Evolutionary conservation across 2,888 invertebrate genomes (phyloP).

Genomic region (Ptilodon capucinus): DNA sequence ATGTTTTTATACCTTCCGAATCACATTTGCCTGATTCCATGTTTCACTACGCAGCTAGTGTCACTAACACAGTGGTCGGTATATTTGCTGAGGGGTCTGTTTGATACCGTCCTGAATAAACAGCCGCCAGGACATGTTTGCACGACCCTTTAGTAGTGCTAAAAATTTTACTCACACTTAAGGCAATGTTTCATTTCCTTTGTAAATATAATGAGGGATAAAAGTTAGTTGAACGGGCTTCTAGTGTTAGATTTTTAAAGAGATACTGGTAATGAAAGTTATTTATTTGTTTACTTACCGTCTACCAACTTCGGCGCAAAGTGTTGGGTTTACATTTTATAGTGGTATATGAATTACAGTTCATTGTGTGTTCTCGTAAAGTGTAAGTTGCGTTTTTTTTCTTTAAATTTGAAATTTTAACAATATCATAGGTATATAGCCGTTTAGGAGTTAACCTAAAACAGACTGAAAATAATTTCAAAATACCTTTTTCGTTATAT

Average conservation of each 20-base stretch:
- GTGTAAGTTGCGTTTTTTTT: too few species aligned
- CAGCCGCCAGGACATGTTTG: slow-evolving; percentile 43
- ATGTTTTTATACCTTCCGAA: too few species aligned
- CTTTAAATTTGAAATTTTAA: too few species aligned
- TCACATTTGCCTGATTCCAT: too few species aligned
- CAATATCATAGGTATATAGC: too few species aligned
- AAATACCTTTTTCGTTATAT: too few species aligned
- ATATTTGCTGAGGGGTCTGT: slow-evolving; percentile 34
- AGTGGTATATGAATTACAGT: too few species aligned
- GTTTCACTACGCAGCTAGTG: slow-evolving; percentile 6
- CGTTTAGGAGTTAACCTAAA: too few species aligned
- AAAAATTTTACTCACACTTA: slow-evolving; percentile 35
- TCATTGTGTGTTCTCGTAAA: too few species aligned
- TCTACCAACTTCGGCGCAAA: neutral
- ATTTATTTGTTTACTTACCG: neutral
- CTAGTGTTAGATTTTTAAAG: neutral
- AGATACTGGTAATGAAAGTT: neutral
- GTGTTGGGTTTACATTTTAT: neutral
- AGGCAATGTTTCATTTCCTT: slow-evolving; percentile 26
- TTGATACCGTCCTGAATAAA: slow-evolving; percentile 48
- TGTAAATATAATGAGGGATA: slow-evolving; percentile 26
- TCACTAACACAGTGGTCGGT: slow-evolving; percentile 9
- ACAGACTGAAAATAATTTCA: too few species aligned
- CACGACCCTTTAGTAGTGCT: slow-evolving; percentile 18
- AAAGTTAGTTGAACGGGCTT: slow-evolving; percentile 9